Base-by-base conservation (phyloP, 1,140 invertebrate species). In the Ooceraea biroi region DNA sequence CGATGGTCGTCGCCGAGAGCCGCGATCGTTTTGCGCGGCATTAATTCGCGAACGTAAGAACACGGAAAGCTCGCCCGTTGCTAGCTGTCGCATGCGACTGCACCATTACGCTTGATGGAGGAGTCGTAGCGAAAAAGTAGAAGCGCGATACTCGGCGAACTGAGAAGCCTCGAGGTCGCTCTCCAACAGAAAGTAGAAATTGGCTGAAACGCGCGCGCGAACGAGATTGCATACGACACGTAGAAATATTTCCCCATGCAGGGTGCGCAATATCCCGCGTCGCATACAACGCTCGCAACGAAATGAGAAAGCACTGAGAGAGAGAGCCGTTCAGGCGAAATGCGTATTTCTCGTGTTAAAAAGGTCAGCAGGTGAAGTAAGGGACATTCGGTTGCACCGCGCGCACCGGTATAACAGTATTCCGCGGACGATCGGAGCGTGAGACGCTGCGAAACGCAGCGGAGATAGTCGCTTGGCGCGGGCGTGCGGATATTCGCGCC, bases 401-500 rank as follows among this genome's bases (percentile, higher is more conserved):
- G 22, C 30, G 61, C 46, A 55, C 61, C 25, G 41, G 36, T 69
- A 30, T 71, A 80, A 80, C 65, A 80, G 65, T 80, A 80, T 80
- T 80, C 69, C 76, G 65, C 50, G 66, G 69, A 71, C 57, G 50
- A 80, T 80, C 76, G 63, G 65, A 80, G 65, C 50, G 50, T 27
- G 76, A 80, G 69, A 71, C 52, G 76, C 5, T 19, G 76, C 50
- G 52, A n/a, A n/a, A n/a, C n/a, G n/a, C n/a, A n/a, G n/a, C n/a
- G n/a, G n/a, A 80, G 76, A 71, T 69, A 71, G 50, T 65, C 69
- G 57, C 50, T 44, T 69, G 19, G 65, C 76, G 65, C 65, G 41
- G 52, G n/a, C 36, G 36, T 3, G 36, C 36, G 50, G 22, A 68
- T 17, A 80, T 69, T 80, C 50, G 27, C 63, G 76, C 76, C 65